phyloP scores from a whole-genome alignment of 2,113 vertebrate genomes.

The Bujurquina vittata region DNA sequence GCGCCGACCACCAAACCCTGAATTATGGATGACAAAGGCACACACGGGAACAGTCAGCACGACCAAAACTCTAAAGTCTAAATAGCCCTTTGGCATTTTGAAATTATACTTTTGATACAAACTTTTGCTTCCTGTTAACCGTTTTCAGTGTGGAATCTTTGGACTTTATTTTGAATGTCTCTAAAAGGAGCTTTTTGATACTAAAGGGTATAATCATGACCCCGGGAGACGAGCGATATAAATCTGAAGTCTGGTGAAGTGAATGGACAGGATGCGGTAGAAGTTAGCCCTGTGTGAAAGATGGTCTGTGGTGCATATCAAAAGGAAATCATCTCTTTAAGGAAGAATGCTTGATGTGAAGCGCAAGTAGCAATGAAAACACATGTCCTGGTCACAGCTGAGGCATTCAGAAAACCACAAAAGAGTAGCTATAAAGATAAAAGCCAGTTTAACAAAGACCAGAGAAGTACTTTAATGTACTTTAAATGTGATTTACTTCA shows the following conservation, averaged over 20 bases:
- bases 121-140: slow-evolving; percentile 35
- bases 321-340: slow-evolving; percentile 40
- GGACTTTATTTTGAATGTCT: slow-evolving; percentile 24
- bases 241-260: slow-evolving; percentile 53
- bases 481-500: background rate
- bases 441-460: background rate
- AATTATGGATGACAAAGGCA: slow-evolving; percentile 64
- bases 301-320: slow-evolving; percentile 1
- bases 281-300: slow-evolving; percentile 8
- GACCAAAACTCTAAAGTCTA: slow-evolving; percentile 28
- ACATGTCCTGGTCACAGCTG: background rate
- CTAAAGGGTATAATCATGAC: slow-evolving; percentile 55
- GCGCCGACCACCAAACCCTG: slow-evolving; percentile 49
- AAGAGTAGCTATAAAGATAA: background rate
- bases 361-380: background rate
- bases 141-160: slow-evolving; percentile 28
- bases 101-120: slow-evolving; percentile 8
- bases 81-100: slow-evolving; percentile 42
- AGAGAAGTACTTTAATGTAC: background rate
- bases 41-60: background rate
- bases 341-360: slow-evolving; percentile 26
- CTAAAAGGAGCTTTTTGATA: slow-evolving; percentile 14
- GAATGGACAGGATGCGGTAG: slow-evolving; percentile 64
- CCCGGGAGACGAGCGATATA: slow-evolving; percentile 47
- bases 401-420: background rate